A percentile compares a stretch with the other conserved stretches of the same genome.
These are phyloP conservation scores for Polydrusus pterygomalis DNA, from an alignment of 2,888 invertebrate species.

Conservation along the genomic window DNA sequence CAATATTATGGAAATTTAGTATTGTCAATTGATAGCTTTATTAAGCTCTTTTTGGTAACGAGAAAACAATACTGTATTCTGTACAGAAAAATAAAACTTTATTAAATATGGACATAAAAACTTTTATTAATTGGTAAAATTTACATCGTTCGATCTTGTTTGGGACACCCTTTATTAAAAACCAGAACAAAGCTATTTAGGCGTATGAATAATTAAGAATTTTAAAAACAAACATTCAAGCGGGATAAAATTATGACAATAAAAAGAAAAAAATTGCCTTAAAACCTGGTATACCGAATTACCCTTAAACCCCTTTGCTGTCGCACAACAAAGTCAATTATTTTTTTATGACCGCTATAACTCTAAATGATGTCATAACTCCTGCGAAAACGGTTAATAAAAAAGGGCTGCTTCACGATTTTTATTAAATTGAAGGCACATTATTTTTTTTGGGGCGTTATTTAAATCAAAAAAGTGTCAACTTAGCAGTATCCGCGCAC, in stretches of 20 bases:
- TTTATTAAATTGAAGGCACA: constrained; percentile 45
- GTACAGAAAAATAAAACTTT: too few relatives aligned
- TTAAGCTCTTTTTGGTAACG: too few relatives aligned
- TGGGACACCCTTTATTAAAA: too few relatives aligned
- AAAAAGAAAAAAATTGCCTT: constrained; percentile 6
- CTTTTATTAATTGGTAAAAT: too few relatives aligned
- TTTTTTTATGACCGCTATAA: constrained; percentile 33
- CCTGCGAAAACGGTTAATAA: constrained; percentile 36
- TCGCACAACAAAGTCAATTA: constrained; percentile 38
- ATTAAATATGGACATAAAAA: too few relatives aligned
- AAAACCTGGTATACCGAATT: neutral
- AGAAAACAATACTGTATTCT: too few relatives aligned
- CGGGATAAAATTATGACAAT: neutral
- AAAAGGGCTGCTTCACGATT: constrained; percentile 37
- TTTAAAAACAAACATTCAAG: neutral
- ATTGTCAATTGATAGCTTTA: too few relatives aligned
- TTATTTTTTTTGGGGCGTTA: constrained; percentile 37
- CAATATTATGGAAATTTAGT: too few relatives aligned
- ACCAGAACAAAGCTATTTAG: too few relatives aligned
- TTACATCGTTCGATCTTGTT: too few relatives aligned
- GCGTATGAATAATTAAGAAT: neutral
- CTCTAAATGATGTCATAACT: constrained; percentile 48
- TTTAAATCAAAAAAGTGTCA: constrained; percentile 41
- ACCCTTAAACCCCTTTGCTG: neutral
- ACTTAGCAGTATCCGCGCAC: constrained; percentile 6